Conservation (phyloP, 2,113 vertebrate species). For the Semicossyphus pulcher region DNA sequence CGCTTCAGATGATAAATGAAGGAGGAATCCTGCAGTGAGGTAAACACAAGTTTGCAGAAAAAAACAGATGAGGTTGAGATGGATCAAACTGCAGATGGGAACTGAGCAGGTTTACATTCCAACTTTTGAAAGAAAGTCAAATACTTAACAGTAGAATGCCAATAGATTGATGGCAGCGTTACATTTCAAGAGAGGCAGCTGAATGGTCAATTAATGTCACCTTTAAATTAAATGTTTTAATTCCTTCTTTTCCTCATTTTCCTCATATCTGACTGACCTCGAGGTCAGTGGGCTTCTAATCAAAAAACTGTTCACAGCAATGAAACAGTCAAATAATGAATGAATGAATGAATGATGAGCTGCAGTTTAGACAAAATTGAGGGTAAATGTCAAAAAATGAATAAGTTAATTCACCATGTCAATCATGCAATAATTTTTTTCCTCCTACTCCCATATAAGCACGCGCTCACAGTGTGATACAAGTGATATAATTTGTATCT, state of each 20-base stretch:
- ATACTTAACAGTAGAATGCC: not conserved
- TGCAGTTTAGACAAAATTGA: not conserved
- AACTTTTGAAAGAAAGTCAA: not conserved
- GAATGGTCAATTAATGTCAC: not conserved
- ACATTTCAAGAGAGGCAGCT: not conserved
- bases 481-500: not conserved
- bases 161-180: not conserved
- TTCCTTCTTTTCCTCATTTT: not conserved
- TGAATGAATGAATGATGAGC: not conserved
- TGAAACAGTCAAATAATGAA: not conserved
- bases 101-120: not conserved
- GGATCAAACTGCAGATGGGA: not conserved
- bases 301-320: not conserved
- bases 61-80: not conserved
- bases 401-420: not conserved
- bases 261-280: not conserved
- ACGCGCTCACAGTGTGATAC: not conserved
- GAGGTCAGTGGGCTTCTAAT: not conserved
- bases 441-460: not conserved
- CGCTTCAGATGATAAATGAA: not conserved
- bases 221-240: not conserved
- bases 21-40: not conserved
- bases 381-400: not conserved
- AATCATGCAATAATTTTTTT: not conserved
- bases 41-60: not conserved